Percentiles rank a stretch among this genome's conserved stretches.
phyloP scores from a whole-genome alignment of 2,888 invertebrate species.

The Orchestes rusci region DNA sequence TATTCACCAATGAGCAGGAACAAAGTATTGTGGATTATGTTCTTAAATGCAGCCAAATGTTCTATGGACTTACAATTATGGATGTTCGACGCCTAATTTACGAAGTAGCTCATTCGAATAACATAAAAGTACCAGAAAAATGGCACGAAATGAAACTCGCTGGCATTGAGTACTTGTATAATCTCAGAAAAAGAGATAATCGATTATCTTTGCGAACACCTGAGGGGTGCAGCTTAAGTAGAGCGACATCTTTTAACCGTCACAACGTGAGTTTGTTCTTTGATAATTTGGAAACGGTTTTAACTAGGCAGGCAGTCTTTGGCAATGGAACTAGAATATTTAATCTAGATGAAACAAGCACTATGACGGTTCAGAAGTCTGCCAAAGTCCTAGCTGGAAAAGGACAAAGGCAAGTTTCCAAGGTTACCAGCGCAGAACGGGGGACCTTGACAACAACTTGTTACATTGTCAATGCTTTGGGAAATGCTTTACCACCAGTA shows the following conservation, averaged over 20 bases:
- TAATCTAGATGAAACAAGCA: conserved; percentile 24
- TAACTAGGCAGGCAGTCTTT: not conserved
- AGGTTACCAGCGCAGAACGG: conserved; percentile 15
- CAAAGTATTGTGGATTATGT: conserved; percentile 3
- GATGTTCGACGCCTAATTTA: conserved; percentile 8
- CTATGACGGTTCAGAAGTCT: conserved; percentile 40
- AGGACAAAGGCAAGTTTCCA: conserved; percentile 36
- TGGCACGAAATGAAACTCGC: no score
- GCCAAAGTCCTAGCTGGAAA: conserved; percentile 34
- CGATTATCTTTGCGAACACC: conserved; percentile 26
- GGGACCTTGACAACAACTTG: conserved; percentile 23
- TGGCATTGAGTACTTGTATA: conserved; percentile 14
- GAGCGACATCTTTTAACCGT: conserved; percentile 5
- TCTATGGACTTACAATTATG: conserved; percentile 7
- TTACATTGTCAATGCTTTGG: conserved; percentile 32
- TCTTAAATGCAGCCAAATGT: conserved; percentile 3
- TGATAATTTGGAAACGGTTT: conserved; percentile 25
- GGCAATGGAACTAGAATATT: conserved; percentile 8
- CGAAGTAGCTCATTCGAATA: conserved; percentile 8
- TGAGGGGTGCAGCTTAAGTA: conserved; percentile 6
- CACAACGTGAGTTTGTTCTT: conserved; percentile 30
- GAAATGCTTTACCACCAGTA: conserved; percentile 8
- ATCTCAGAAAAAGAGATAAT: conserved; percentile 17
- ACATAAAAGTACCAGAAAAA: no score
- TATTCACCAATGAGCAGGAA: conserved; percentile 7